A percentile compares a stretch with the other conserved stretches of the same genome.
Evolutionary conservation across 2,113 vertebrate genomes (phyloP).

Genomic region (Otus sunia): DNA sequence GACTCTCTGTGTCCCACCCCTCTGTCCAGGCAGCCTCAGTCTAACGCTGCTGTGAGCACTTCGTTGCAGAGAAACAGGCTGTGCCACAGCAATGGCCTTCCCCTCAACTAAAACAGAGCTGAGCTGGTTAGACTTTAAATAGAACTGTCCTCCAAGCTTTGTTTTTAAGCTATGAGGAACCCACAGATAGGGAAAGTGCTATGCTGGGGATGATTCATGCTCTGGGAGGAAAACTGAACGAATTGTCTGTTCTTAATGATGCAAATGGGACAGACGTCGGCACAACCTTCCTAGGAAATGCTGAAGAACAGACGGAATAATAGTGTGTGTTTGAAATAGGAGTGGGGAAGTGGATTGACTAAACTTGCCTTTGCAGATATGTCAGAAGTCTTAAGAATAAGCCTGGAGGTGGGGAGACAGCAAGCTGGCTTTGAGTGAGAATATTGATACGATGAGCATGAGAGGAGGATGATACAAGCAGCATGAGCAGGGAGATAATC

Average conservation of each 20-base stretch:
- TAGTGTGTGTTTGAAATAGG: neutral
- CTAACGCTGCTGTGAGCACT: accelerated
- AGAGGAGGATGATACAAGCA: neutral
- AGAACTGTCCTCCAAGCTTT: neutral
- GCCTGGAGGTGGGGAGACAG: neutral
- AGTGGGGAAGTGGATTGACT: neutral
- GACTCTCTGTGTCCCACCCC: neutral
- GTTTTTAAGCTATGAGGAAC: neutral
- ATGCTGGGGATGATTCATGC: neutral
- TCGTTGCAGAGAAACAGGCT: neutral
- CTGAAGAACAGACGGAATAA: neutral
- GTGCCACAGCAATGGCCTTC: neutral
- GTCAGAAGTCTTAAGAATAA: neutral
- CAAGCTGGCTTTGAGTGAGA: neutral
- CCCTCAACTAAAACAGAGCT: neutral
- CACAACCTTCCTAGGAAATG: neutral
- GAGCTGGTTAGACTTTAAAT: neutral
- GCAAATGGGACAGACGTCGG: neutral
- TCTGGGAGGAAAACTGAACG: neutral
- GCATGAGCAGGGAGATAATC: neutral
- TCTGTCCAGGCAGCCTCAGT: neutral
- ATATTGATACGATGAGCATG: neutral
- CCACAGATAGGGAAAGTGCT: neutral
- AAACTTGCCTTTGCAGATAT: neutral
- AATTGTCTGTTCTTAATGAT: neutral